Base-by-base conservation (phyloP, 1,140 invertebrate species). In the Papilio helenus region DNA sequence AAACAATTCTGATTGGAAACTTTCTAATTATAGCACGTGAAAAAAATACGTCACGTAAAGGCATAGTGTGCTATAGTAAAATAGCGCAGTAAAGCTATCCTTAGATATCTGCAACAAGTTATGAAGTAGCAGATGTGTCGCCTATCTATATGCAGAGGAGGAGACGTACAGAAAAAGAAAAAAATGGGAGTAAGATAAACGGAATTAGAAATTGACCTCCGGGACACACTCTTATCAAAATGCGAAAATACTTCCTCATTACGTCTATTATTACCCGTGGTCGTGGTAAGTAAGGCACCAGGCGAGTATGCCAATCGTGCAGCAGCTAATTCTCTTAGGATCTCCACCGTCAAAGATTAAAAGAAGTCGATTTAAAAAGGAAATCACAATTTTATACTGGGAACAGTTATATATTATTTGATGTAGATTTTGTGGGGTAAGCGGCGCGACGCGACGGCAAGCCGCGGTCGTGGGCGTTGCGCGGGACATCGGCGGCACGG, bases 361-460 rank as follows among this genome's bases (percentile, higher is more conserved):
- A n/a, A 34, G 23, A 8, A 20, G 18, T 51, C 8, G 23, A 76
- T 76, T 42, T 34, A 18, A n/a, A 34, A 18, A 29, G 8, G 42
- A 51, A 83, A 82, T 85, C 81, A 79, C 72, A 83, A 84, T 83
- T 79, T 79, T 85, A 86, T 84, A 82, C 82, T 82, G 81, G 84
- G 83, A 88, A 86, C 85, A 86, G 84, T 90, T 89, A 76, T 82
- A 88, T 90, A 90, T 90, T 89, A 86, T 88, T 86, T 85, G 84
- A 87, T 87, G 86, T 90, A 87, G 88, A 87, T 86, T 89, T 88
- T 90, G 88, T 88, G 85, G 88, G 87, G 85, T 91, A 91, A 92
- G 87, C 88, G 87, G 87, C 87, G 87, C 91, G 91, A 91, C 87
- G 87, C 92, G 90, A 89, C 89, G 88, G 87, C 82, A 85, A 82